These are phyloP conservation scores for Calephelis nemesis DNA, from an alignment of 1,140 invertebrate genomes.

Conservation along the genomic window DNA sequence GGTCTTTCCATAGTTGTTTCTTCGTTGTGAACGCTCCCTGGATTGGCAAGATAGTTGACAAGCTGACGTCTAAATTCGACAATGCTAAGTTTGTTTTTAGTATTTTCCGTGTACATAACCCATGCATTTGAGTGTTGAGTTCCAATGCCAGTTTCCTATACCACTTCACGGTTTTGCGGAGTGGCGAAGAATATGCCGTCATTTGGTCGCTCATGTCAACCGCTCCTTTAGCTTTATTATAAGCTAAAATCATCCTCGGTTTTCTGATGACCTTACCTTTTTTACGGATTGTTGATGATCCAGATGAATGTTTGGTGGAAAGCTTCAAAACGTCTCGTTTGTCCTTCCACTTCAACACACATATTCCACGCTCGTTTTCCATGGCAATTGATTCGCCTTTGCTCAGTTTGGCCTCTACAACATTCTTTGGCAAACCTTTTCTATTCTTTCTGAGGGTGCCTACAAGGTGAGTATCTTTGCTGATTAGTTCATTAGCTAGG, in stretches of 20 bases:
- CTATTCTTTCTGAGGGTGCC: neutral
- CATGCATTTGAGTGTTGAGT: slow-evolving; percentile 45
- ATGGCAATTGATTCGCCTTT: slow-evolving; percentile 7
- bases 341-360: slow-evolving; percentile 8
- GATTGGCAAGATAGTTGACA: neutral
- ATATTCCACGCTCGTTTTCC: slow-evolving; percentile 11
- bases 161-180: no score
- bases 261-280: slow-evolving; percentile 13
- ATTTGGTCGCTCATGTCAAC: slow-evolving; percentile 35
- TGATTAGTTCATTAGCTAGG: neutral
- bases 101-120: slow-evolving; percentile 19
- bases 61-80: slow-evolving; percentile 6
- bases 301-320: slow-evolving; percentile 12
- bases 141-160: no score
- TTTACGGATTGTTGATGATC: slow-evolving; percentile 10
- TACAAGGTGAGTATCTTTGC: no score
- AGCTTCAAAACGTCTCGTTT: slow-evolving; percentile 16
- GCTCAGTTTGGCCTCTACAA: slow-evolving; percentile 1
- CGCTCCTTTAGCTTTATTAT: slow-evolving; percentile 48
- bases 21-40: no score
- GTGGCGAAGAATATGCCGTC: no score
- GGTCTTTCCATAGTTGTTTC: neutral
- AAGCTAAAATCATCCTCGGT: slow-evolving; percentile 34
- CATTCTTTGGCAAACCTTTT: slow-evolving; percentile 10
- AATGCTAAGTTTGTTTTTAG: slow-evolving; percentile 1